Evolutionary conservation across 1,140 invertebrate genomes (phyloP).

Genomic region (Catajapyx aquilonaris): DNA sequence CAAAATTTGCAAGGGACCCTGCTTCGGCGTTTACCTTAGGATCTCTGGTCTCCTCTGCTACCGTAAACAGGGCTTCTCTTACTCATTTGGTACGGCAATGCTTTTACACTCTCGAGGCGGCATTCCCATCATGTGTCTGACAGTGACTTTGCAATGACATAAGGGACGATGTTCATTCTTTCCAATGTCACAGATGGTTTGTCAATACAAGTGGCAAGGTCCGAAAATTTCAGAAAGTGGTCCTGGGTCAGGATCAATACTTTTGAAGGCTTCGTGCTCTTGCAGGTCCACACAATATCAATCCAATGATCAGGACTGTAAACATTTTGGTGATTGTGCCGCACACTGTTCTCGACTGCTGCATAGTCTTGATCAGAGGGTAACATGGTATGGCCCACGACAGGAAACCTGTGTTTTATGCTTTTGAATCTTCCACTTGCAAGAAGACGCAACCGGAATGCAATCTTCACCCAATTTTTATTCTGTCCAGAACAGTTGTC

Average conservation of each 20-base stretch:
- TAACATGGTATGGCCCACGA: background rate
- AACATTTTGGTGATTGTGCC: background rate
- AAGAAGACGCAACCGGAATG: background rate
- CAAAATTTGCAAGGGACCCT: no score
- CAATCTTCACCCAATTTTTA: background rate
- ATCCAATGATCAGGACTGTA: background rate
- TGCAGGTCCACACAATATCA: background rate
- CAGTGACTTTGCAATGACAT: no score
- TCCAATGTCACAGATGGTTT: no score
- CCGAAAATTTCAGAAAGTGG: constrained; percentile 1
- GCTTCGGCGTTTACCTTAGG: no score
- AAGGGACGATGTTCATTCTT: no score
- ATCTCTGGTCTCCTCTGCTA: no score
- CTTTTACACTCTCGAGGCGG: no score
- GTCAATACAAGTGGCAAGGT: background rate
- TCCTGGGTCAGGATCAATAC: background rate
- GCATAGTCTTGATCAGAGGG: background rate
- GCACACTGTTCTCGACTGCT: constrained; percentile 1
- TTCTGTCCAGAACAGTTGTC: constrained; percentile 1
- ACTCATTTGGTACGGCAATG: no score
- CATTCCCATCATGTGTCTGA: no score
- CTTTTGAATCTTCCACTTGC: background rate
- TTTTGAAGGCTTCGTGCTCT: background rate
- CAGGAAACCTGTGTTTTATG: constrained; percentile 1
- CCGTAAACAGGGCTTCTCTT: no score